Evolutionary conservation across 2,888 invertebrate species (phyloP), one percentile per base, ranked within the genome.

Genomic region (Candidula unifasciata): DNA sequence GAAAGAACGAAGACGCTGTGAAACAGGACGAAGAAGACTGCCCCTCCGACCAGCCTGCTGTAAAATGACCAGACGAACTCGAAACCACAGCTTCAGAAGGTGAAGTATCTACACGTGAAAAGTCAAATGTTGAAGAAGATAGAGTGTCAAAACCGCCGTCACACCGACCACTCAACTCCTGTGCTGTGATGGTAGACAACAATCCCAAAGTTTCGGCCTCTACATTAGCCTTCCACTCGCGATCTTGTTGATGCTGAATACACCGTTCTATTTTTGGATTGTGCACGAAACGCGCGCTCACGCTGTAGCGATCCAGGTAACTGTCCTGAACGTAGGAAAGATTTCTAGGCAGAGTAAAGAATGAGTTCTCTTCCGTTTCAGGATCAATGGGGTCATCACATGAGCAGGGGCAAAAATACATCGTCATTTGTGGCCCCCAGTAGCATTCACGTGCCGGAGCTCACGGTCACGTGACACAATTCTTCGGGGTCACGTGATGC

Each of bases 271-370:
- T 69, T 71, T 87, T 87, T 13, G 87, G 88, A 66, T 86, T 88
- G 81, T 87, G 86, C n/a, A 91, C 90, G 84, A 88, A 91, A 21
- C 87, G 60, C 18, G 88, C 85, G 86, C 90, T 90, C 21, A 90
- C 89, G 60, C 90, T 91, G 86, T 88, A 91, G 77, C 88, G 88
- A 86, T 91, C 90, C 80, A 91, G 80, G 84, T 87, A 88, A 60
- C 90, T 89, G 54, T 91, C 91, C 66, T 91, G 90, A 3, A 88
- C 88, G 82, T 91, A 92, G 3, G 92, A 92, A n/a, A 91, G 85
- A 86, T 92, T 92, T 66, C 91, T 85, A 5, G 92, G 91, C 80
- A 92, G 87, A 69, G 86, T 88, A 57, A 88, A 85, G 35, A 86
- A 35, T 44, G 85, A 78, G 79, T 79, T 86, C 24, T 86, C 87